Conservation (phyloP, 2,888 invertebrate genomes). For the Mesoligia furuncula region DNA sequence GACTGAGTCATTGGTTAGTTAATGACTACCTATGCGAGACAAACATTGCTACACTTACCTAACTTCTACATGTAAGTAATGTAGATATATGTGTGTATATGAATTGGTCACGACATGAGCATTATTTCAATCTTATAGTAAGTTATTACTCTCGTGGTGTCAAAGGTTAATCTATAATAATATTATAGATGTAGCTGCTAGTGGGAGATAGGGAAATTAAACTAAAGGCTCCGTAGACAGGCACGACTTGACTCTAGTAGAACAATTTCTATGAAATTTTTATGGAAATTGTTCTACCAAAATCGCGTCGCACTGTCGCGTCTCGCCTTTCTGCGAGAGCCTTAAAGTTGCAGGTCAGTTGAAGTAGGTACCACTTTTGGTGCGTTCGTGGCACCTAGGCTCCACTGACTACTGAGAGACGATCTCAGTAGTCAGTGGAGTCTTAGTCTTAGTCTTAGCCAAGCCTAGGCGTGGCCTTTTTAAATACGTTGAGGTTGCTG, state of each 20-base stretch:
- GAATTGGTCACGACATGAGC: slow-evolving; percentile 33
- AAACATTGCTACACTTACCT: background rate
- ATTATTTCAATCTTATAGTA: slow-evolving; percentile 28
- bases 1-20: slow-evolving; percentile 28
- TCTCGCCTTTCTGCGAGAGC: too few relatives aligned
- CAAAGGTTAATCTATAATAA: slow-evolving; percentile 22
- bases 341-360: too few relatives aligned
- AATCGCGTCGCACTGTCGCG: too few relatives aligned
- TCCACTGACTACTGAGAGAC: too few relatives aligned
- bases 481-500: background rate
- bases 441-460: too few relatives aligned
- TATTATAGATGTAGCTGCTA: slow-evolving; percentile 13
- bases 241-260: background rate
- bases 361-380: background rate
- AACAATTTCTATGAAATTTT: background rate
- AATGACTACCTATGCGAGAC: background rate
- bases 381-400: background rate
- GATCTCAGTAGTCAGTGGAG: background rate
- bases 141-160: slow-evolving; percentile 12
- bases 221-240: background rate
- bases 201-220: background rate
- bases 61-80: background rate
- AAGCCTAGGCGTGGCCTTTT: background rate
- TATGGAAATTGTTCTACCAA: too few relatives aligned
- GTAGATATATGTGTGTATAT: background rate